phyloP scores from a whole-genome alignment of 2,797 vertebrate species.

The Graptemys geographica region DNA sequence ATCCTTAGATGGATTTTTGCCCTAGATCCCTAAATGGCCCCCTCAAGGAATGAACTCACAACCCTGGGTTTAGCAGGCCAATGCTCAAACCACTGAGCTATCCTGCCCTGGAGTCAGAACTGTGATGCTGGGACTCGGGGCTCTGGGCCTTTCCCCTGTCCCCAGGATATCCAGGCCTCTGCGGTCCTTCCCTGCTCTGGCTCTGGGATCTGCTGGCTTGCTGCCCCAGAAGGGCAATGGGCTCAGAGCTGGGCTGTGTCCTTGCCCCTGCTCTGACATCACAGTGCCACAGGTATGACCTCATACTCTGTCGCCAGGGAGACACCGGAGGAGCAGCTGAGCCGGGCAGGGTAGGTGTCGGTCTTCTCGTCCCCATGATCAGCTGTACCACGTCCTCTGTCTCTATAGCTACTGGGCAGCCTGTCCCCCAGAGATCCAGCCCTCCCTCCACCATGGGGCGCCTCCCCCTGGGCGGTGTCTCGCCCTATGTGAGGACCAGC shows the following conservation, averaged over 20 bases:
- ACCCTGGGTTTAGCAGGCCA: no score
- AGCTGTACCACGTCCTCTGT: neutral
- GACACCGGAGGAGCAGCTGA: neutral
- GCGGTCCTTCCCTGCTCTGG: neutral
- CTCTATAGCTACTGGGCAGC: conserved; percentile 28
- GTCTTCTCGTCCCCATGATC: rapidly evolving
- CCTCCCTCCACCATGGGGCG: conserved; percentile 67
- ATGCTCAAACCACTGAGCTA: no score
- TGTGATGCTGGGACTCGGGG: neutral
- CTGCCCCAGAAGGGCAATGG: neutral
- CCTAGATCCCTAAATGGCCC: no score
- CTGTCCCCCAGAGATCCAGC: neutral
- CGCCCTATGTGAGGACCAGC: conserved; percentile 59
- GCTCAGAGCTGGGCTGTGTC: neutral
- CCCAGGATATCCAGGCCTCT: neutral
- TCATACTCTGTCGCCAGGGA: neutral
- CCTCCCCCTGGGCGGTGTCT: conserved; percentile 65
- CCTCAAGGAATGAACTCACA: no score
- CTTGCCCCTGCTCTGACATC: neutral
- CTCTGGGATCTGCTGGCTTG: neutral
- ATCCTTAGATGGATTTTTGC: no score
- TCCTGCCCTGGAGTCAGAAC: neutral
- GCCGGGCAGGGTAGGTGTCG: rapidly evolving
- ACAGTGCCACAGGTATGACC: neutral
- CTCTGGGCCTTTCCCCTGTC: neutral